These are phyloP conservation scores for Malurus cyaneus DNA, from an alignment of 2,113 vertebrate species.

Conservation along the genomic window DNA sequence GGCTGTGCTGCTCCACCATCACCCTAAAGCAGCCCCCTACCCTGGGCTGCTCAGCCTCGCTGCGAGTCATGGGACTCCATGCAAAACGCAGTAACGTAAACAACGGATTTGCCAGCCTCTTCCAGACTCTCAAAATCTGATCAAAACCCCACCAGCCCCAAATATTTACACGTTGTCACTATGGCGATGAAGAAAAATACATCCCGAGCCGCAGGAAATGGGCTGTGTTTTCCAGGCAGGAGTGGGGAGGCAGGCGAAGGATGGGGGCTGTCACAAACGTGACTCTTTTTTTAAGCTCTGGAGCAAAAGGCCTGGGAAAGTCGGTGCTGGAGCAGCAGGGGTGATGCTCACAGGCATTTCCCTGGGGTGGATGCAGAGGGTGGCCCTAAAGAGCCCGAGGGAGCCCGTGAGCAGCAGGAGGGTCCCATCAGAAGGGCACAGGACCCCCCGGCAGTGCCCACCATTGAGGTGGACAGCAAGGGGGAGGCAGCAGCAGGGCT, in stretches of 20 bases:
- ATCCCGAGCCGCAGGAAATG: background rate
- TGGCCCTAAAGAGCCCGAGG: background rate
- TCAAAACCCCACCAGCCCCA: background rate
- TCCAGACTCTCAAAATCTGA: background rate
- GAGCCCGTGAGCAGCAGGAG: background rate
- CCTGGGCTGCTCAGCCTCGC: background rate
- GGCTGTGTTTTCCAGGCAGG: background rate
- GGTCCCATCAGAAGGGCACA: background rate
- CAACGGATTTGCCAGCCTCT: background rate
- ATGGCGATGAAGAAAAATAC: conserved; percentile 33
- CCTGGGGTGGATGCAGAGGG: background rate
- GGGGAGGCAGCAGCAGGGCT: background rate
- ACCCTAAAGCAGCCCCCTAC: background rate
- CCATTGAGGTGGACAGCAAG: background rate
- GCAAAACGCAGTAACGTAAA: background rate
- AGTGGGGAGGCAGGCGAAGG: background rate
- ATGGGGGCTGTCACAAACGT: background rate
- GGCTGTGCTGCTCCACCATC: background rate
- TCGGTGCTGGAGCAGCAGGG: background rate
- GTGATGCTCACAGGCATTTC: background rate
- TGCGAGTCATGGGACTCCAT: background rate
- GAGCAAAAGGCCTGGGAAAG: conserved; percentile 27
- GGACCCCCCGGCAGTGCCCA: accelerated
- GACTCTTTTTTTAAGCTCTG: background rate
- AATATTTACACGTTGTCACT: conserved; percentile 18